Conservation (phyloP, 2,797 vertebrate genomes). For the Anisognathus igniventris region DNA sequence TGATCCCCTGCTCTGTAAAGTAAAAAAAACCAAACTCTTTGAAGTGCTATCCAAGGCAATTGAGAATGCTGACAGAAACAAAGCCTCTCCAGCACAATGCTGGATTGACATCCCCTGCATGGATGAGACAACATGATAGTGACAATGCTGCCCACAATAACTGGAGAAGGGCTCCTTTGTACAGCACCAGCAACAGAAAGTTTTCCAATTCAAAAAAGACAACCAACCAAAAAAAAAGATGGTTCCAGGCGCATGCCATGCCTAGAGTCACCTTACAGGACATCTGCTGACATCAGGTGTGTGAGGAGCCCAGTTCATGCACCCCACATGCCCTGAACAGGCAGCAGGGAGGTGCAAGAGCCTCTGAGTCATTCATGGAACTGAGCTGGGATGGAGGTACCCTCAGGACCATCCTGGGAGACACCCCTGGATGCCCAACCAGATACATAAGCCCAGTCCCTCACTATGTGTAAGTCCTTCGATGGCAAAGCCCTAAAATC, state of each 20-base stretch:
- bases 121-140: background rate
- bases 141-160: background rate
- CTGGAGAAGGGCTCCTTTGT: background rate
- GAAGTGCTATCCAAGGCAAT: background rate
- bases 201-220: background rate
- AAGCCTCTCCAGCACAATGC: background rate
- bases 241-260: background rate
- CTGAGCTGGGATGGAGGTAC: background rate
- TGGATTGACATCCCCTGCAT: background rate
- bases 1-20: background rate
- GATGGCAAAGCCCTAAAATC: background rate
- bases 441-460: background rate
- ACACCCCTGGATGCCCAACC: background rate
- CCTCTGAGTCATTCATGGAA: background rate
- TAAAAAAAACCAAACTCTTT: background rate
- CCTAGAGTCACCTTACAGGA: background rate
- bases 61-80: background rate
- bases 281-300: background rate
- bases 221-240: background rate
- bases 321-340: background rate
- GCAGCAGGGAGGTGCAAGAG: background rate
- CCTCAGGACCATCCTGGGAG: background rate
- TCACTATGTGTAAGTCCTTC: background rate
- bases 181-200: background rate
- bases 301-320: background rate